These are phyloP conservation scores for Patiria miniata DNA, from an alignment of 35 echinoderm and acorn worm genomes.

Conservation along the genomic window DNA sequence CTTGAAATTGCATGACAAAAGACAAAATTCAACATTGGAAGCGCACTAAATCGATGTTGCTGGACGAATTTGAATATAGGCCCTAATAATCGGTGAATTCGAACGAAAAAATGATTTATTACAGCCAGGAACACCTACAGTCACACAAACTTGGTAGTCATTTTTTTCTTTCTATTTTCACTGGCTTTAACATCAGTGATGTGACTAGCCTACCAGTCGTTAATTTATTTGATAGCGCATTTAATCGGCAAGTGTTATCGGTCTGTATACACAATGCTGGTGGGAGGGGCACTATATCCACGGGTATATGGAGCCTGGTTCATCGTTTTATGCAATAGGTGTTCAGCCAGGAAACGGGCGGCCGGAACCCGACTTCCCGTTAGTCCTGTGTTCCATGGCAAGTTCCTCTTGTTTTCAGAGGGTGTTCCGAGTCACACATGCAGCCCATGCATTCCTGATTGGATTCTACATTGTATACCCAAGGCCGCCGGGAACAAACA, in stretches of 20 bases:
- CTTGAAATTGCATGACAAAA: too few species aligned
- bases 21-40: too few species aligned
- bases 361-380: slow-evolving; percentile 17
- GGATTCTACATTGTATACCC: neutral
- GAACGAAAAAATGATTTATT: too few species aligned
- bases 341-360: neutral
- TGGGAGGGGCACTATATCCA: neutral
- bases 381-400: neutral
- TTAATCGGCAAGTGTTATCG: neutral
- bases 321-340: neutral
- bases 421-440: neutral
- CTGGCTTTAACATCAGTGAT: too few species aligned
- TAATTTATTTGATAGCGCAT: too few species aligned
- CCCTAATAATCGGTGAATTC: too few species aligned
- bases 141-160: too few species aligned
- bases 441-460: neutral
- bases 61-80: too few species aligned
- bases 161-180: too few species aligned
- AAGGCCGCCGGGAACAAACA: neutral
- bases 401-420: neutral
- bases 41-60: too few species aligned
- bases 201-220: too few species aligned
- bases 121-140: too few species aligned
- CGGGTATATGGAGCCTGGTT: neutral
- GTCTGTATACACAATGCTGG: neutral